A percentile compares a stretch with the other conserved stretches of the same genome.
phyloP scores from a whole-genome alignment of 2,797 vertebrate genomes.

The Falco berigora region DNA sequence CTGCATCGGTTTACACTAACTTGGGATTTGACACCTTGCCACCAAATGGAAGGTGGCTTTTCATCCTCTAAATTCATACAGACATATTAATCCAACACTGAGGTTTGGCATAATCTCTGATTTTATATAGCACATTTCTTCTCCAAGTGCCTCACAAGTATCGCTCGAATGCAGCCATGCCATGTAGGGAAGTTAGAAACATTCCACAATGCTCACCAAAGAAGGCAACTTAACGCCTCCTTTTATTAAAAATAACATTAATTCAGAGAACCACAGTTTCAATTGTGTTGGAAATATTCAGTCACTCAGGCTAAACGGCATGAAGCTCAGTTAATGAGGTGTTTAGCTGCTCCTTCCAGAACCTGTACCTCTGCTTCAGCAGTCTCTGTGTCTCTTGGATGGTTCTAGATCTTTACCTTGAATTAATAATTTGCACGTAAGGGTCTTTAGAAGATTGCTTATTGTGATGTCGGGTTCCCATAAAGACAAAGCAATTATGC shows the following conservation, averaged over 20 bases:
- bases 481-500: background rate
- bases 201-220: constrained; percentile 47
- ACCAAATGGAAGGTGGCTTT: constrained; percentile 44
- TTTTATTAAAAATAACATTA: constrained; percentile 62
- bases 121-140: constrained; percentile 47
- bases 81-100: constrained; percentile 32
- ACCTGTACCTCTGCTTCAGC: constrained; percentile 13
- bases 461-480: background rate
- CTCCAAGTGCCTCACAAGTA: constrained; percentile 46
- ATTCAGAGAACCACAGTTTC: constrained; percentile 24
- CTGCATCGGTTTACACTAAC: constrained; percentile 19
- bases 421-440: background rate
- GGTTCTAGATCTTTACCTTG: background rate
- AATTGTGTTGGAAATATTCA: constrained; percentile 59
- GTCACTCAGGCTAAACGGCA: constrained; percentile 6
- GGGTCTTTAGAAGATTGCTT: background rate
- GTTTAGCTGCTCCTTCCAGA: constrained; percentile 37
- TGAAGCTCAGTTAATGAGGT: constrained; percentile 44
- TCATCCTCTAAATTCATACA: constrained; percentile 34
- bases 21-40: constrained; percentile 32
- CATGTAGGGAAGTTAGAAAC: constrained; percentile 39
- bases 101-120: constrained; percentile 56
- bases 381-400: background rate
- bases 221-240: constrained; percentile 45
- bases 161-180: constrained; percentile 20